These are phyloP conservation scores for Zeuzera pyrina DNA, from an alignment of 2,888 invertebrate species.

Conservation along the genomic window DNA sequence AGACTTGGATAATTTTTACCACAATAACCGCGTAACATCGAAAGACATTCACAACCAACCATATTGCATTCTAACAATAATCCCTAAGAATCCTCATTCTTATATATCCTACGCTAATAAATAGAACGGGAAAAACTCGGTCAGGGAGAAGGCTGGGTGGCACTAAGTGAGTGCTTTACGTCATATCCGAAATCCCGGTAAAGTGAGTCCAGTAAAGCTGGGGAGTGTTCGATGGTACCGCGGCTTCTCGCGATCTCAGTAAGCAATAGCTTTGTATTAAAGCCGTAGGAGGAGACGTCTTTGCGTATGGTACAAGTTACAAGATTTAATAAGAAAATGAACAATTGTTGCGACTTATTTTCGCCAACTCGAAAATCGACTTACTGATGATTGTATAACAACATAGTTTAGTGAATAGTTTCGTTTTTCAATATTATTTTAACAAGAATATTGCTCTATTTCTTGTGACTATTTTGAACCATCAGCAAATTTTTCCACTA, in stretches of 20 bases:
- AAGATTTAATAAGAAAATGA: neutral
- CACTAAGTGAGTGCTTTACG: conserved; percentile 68
- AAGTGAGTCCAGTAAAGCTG: conserved; percentile 66
- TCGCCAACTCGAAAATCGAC: too few species aligned
- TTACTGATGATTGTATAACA: too few species aligned
- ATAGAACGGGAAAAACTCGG: conserved; percentile 63
- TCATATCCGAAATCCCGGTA: conserved; percentile 72
- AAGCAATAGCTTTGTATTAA: conserved; percentile 73
- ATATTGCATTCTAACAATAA: conserved; percentile 22
- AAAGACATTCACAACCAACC: too few species aligned
- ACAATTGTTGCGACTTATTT: too few species aligned
- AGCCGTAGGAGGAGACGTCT: conserved; percentile 58
- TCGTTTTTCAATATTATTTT: neutral
- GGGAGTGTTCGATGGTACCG: conserved; percentile 62
- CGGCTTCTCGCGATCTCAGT: conserved; percentile 55
- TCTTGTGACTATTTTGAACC: too few species aligned
- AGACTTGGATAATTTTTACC: too few species aligned
- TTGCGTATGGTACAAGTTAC: conserved; percentile 14
- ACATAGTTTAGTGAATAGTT: too few species aligned
- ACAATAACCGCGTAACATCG: too few species aligned
- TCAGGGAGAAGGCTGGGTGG: conserved; percentile 36
- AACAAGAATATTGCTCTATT: neutral
- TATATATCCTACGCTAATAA: conserved; percentile 63
- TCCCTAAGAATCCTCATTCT: conserved; percentile 43
- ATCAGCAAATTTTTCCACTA: too few species aligned